Evolutionary conservation across 2,113 vertebrate genomes (phyloP).

Genomic region (Carlito syrichta): DNA sequence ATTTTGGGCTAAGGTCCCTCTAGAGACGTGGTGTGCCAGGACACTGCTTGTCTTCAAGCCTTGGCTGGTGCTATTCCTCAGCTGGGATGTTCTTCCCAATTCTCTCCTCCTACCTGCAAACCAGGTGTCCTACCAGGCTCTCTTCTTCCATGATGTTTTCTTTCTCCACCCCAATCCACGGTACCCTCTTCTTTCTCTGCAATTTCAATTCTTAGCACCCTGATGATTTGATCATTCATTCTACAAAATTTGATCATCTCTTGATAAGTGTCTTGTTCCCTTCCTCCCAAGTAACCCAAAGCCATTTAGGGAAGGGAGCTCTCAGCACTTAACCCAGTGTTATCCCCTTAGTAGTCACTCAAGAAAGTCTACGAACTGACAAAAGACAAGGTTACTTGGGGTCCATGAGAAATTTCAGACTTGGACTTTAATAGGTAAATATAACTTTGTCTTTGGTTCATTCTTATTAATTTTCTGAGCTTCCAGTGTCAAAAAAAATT

Average conservation of each 20-base stretch:
- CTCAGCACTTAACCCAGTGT: neutral
- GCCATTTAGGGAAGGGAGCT: neutral
- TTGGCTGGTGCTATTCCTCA: neutral
- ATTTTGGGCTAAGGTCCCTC: neutral
- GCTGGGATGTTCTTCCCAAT: too few relatives aligned
- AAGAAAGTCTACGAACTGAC: neutral
- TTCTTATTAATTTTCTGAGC: slow-evolving; percentile 21
- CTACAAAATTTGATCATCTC: neutral
- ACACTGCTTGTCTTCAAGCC: neutral
- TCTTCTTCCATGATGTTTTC: neutral
- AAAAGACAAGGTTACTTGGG: neutral
- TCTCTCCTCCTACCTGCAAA: neutral
- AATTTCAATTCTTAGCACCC: neutral
- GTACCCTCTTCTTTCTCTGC: neutral
- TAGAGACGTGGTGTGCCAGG: too few relatives aligned
- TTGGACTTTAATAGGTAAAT: neutral
- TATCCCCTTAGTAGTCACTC: neutral
- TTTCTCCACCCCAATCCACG: neutral
- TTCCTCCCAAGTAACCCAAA: neutral
- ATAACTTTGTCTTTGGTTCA: neutral
- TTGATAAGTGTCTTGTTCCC: neutral
- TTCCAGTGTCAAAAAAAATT: neutral
- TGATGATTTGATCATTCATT: neutral
- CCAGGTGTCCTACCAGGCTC: neutral
- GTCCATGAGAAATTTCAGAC: neutral